Base-by-base conservation (phyloP, 2,113 vertebrate species). In the Phyllostomus discolor region DNA sequence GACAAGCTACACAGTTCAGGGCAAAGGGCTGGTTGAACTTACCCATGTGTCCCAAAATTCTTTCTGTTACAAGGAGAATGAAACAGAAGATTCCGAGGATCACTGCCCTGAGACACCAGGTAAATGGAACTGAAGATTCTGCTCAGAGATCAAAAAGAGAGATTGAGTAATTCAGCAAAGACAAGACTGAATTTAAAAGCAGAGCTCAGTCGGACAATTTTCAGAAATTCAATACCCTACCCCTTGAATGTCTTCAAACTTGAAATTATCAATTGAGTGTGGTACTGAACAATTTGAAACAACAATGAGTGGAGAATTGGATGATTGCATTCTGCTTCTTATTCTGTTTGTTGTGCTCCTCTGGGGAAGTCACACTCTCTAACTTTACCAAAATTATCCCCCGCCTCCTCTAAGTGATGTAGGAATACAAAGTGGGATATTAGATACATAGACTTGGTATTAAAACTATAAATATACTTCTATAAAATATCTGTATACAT, bases 1-100 rank as follows among this genome's bases (percentile, higher is more conserved):
- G 4, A 31, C 8, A 19, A 43, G 17, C 64, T 33, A 26, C 15
- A 17, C 78, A 10, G 4, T 19, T 85, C 28, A 57, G 28, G 20
- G 2, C 24, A 48, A 26, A n/a, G 3, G 20, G 12, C 2, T 67
- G 57, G 38, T 59, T 50, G 7, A 67, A 93, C 95, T 95, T 92
- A 96, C 93, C 84, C 11, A 4, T 80, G n/a, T 26, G 54, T 89
- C 79, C 73, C n/a, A 95, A 75, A 48, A 73, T 7, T 80, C 35
- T 85, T 20, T 26, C 72, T 41, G 64, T 24, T 35, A 81, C 17
- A 75, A 95, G 80, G 19, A 96, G 70, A 59, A 90, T 5, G 46
- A 95, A 75, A 69, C 90, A 86, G 5, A 59, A 31, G 57, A 54
- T 79, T 43, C 93, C 85, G 15, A 95, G 93, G 67, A 92, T 79